These are phyloP conservation scores for Chironex yamaguchii DNA, from an alignment of 30 jellyfish, hydroid and myxozoan species.

Conservation along the genomic window DNA sequence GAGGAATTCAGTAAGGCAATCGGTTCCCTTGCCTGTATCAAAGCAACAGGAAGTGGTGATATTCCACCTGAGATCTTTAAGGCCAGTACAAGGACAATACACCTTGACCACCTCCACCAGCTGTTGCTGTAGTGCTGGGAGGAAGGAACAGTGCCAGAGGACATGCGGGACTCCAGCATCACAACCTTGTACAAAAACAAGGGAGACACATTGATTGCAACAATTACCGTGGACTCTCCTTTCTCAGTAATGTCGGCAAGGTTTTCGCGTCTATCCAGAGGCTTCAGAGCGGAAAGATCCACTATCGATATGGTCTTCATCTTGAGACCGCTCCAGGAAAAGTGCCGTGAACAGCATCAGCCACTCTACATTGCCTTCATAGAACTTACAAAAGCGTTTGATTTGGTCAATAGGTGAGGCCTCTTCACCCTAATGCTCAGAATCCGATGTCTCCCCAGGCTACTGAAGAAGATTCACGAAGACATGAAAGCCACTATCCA, in stretches of 20 bases:
- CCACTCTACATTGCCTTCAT: constrained; percentile 21
- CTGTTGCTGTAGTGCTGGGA: constrained; percentile 42
- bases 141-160: constrained; percentile 23
- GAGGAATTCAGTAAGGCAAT: not conserved
- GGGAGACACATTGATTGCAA: constrained; percentile 59
- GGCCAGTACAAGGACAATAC: not conserved
- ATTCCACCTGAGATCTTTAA: constrained; percentile 7
- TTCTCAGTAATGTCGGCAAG: constrained; percentile 39
- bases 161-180: constrained; percentile 23
- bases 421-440: not conserved
- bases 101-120: constrained; percentile 34
- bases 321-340: constrained; percentile 55
- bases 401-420: constrained; percentile 22
- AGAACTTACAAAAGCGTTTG: constrained; percentile 55
- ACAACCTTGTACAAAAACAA: constrained; percentile 34
- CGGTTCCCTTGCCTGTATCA: constrained; percentile 9
- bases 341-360: constrained; percentile 33
- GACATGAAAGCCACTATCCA: constrained; percentile 6
- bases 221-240: constrained; percentile 57
- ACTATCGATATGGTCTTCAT: not conserved
- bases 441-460: constrained; percentile 49
- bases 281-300: not conserved
- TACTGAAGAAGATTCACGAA: not conserved
- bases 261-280: constrained; percentile 38
- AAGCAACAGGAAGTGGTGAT: constrained; percentile 11